phyloP scores from a whole-genome alignment of 2,888 invertebrate species.

The Meganola albula region DNA sequence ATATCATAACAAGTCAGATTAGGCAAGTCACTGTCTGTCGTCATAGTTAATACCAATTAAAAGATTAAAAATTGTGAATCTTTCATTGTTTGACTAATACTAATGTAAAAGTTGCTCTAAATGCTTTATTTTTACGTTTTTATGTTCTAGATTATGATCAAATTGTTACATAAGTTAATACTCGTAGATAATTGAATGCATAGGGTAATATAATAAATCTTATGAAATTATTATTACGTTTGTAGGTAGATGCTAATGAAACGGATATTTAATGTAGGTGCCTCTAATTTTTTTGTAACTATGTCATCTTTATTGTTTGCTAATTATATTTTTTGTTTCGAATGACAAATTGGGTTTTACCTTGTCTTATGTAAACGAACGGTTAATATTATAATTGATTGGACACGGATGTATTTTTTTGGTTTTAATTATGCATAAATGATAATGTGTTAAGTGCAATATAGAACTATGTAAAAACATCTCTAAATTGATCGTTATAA shows the following conservation, averaged over 20 bases:
- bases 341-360: constrained; percentile 19
- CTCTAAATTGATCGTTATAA: no score
- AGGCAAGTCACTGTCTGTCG: constrained; percentile 74
- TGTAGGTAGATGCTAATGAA: no score
- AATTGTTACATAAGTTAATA: no score
- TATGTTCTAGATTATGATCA: no score
- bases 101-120: constrained; percentile 38
- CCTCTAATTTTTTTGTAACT: no score
- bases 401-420: constrained; percentile 17
- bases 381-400: constrained; percentile 9
- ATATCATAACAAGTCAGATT: constrained; percentile 59
- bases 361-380: constrained; percentile 12
- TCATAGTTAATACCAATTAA: constrained; percentile 77
- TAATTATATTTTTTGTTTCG: constrained; percentile 22
- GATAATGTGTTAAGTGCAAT: no score
- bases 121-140: no score
- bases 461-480: no score
- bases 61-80: constrained; percentile 73
- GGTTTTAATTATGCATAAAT: no score
- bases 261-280: no score
- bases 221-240: neutral
- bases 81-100: constrained; percentile 70
- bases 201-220: no score
- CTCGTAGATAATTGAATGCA: no score
- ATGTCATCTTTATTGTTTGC: constrained; percentile 19